phyloP scores from a whole-genome alignment of 64 coral and sea anemone genomes.

The Stichodactyla mertensii region DNA sequence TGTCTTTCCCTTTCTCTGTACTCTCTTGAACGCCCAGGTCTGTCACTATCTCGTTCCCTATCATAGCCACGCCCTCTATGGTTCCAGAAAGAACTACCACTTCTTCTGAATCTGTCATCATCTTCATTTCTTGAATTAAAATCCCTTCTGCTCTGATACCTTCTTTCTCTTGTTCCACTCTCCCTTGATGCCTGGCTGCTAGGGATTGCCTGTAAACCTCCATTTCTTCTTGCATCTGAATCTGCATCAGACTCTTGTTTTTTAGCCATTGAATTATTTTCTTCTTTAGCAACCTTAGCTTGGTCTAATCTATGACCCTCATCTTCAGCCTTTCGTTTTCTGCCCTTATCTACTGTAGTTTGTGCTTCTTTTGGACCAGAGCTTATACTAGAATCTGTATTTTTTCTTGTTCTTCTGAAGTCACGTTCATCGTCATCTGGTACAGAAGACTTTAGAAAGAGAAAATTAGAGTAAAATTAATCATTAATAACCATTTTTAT shows the following conservation, averaged over 20 bases:
- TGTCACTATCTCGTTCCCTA: conserved; percentile 29
- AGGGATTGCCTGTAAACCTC: conserved; percentile 35
- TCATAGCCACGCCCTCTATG: conserved; percentile 22
- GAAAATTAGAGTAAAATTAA: background rate
- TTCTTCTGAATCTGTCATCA: conserved; percentile 61
- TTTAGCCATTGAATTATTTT: background rate
- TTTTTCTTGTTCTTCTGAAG: conserved; percentile 91
- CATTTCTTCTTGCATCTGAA: conserved; percentile 27
- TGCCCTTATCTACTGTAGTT: conserved; percentile 47
- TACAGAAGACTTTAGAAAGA: conserved; percentile 53
- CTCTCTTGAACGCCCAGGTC: conserved; percentile 40
- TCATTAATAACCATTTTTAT: too few relatives aligned
- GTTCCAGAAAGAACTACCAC: conserved; percentile 43
- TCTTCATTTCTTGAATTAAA: conserved; percentile 33
- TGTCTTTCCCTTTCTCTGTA: conserved; percentile 23
- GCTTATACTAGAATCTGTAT: conserved; percentile 52
- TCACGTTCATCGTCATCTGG: conserved; percentile 95
- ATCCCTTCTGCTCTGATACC: conserved; percentile 36
- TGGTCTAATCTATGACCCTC: conserved; percentile 46
- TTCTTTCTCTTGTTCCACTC: conserved; percentile 47
- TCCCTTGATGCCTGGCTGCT: conserved; percentile 28
- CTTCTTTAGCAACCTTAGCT: conserved; percentile 59
- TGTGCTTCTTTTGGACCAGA: conserved; percentile 9
- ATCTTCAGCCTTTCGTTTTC: conserved; percentile 73
- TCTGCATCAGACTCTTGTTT: conserved; percentile 27